Evolutionary conservation across 2,113 vertebrate genomes (phyloP).

Genomic region (Cyanistes caeruleus): DNA sequence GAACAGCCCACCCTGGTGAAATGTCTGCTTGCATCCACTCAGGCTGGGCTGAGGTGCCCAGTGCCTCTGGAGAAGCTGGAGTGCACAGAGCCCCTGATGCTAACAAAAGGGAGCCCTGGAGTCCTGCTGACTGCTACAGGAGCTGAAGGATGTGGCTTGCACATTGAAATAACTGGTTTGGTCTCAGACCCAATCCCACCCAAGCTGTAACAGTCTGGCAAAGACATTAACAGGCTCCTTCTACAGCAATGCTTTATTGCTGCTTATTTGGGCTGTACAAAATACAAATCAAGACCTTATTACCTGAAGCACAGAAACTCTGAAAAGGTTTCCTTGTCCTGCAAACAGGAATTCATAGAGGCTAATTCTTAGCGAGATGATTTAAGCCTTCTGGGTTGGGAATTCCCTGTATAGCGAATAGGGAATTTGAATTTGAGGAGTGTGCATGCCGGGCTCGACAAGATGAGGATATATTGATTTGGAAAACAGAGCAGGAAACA

Average conservation of each 20-base stretch:
- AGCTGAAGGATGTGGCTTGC: neutral
- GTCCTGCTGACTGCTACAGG: neutral
- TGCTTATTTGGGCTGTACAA: neutral
- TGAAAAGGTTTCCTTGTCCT: neutral
- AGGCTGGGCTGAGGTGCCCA: neutral
- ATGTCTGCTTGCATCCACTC: neutral
- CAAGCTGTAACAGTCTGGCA: conserved; percentile 10
- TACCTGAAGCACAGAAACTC: neutral
- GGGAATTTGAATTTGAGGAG: neutral
- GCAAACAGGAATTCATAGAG: neutral
- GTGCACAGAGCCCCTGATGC: neutral
- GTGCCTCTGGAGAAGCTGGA: neutral
- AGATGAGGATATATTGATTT: neutral
- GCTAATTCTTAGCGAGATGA: neutral
- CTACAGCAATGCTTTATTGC: neutral
- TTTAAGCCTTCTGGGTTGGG: conserved; percentile 2
- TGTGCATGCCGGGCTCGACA: neutral
- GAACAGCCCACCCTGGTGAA: neutral
- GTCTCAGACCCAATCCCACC: conserved; percentile 9
- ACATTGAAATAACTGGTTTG: neutral
- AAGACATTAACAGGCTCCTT: neutral
- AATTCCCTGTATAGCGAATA: neutral
- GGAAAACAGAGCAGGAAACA: conserved; percentile 15
- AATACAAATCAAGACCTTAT: neutral
- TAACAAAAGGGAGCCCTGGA: neutral